Evolutionary conservation across 2,888 invertebrate species (phyloP).

Genomic region (Ormyrus nitidulus): DNA sequence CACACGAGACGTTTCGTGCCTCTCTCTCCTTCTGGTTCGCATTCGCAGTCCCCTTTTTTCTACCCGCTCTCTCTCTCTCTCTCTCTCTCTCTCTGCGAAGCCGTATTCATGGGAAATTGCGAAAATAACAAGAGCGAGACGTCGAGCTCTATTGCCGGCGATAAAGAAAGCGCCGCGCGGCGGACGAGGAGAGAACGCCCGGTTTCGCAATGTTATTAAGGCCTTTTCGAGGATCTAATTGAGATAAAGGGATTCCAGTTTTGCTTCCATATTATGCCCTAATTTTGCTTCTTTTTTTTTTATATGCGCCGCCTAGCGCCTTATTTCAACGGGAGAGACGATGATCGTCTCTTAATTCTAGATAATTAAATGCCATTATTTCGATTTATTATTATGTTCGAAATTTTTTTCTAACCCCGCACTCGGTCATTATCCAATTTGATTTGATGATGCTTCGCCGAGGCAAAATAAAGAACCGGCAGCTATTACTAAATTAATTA

Average conservation of each 20-base stretch:
- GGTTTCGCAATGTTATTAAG: constrained; percentile 8
- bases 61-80: not conserved
- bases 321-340: constrained; percentile 16
- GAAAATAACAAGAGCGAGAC: constrained; percentile 26
- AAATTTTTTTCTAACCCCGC: too few relatives aligned
- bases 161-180: not conserved
- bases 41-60: not conserved
- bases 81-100: not conserved
- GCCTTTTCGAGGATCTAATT: constrained; percentile 20
- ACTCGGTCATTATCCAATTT: too few relatives aligned
- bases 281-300: not conserved
- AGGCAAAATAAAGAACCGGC: too few relatives aligned
- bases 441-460: too few relatives aligned
- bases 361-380: constrained; percentile 22
- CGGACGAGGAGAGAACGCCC: constrained; percentile 11
- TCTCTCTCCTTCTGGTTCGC: not conserved
- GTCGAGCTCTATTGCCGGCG: constrained; percentile 5
- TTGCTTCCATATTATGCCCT: constrained; percentile 4
- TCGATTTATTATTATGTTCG: too few relatives aligned
- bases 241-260: constrained; percentile 31
- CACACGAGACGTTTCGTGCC: constrained; percentile 61
- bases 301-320: not conserved
- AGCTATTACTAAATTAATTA: too few relatives aligned
- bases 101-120: constrained; percentile 64
- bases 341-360: constrained; percentile 27